Base-by-base conservation (phyloP, 2,888 invertebrate species). In the Diarsia brunnea region DNA sequence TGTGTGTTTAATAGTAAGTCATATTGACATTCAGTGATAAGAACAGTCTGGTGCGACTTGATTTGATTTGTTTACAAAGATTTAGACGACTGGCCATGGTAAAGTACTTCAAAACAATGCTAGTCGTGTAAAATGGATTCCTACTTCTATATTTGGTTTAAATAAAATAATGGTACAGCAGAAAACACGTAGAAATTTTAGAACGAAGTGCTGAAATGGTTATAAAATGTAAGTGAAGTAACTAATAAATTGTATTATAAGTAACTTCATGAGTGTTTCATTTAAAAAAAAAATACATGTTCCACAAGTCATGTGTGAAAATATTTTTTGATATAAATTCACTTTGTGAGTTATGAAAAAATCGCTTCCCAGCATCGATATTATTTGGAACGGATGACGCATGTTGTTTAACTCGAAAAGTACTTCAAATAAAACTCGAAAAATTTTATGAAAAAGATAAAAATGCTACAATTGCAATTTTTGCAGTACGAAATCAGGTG, bases 401-500 rank as follows among this genome's bases (percentile, higher is more conserved):
- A 71, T 12, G 4, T 8, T 45, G 7, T 16, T 14, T 21, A 11
- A 43, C 43, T 43, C 43, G 7, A 27, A 21, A 19, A 49, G 4
- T 14, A 53, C 21, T 55, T n/a, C 14, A 70, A n/a, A 21, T 43
- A 11, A 68, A 69, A 61, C 24, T 64, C 19, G 16, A 19, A 11
- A 21, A 8, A 4, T 55, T 71, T 71, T 4, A 55, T 4, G 5
- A 24, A 55, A 47, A 49, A 24, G n/a, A 64, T 51, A 72, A 49
- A 63, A 79, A 45, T 51, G 24, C 31, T 43, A 27, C 55, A 64
- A 11, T 4, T 72, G 73, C 45, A 51, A 12, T 77, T 72, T 71
- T 64, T 49, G 12, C 51, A 38, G 12, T 45, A 58, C 14, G 3
- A 65, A 77, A 73, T 80, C 64, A 58, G 55, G 4, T 58, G 21